Percentiles rank a stretch among this genome's conserved stretches.
Evolutionary conservation across 2,888 invertebrate genomes (phyloP).

Genomic region (Meteorus colon): DNA sequence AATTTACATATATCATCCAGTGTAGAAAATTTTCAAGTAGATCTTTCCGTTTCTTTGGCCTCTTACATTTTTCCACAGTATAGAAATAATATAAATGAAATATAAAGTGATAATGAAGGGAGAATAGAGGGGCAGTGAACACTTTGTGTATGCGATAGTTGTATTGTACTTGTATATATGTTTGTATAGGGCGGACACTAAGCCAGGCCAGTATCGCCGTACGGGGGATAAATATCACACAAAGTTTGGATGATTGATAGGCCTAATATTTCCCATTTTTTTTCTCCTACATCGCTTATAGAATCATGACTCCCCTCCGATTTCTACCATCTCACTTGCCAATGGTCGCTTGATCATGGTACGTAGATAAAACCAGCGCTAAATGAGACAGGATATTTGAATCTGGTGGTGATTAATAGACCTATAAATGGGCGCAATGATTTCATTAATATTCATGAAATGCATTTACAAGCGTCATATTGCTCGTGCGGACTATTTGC

Average conservation of each 20-base stretch:
- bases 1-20: no score
- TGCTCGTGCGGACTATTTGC: not conserved
- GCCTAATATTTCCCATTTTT: constrained; percentile 64
- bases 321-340: not conserved
- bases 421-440: constrained; percentile 70
- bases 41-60: no score
- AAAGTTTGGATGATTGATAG: constrained; percentile 68
- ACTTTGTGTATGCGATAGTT: constrained; percentile 53
- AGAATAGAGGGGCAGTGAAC: constrained; percentile 46
- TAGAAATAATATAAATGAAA: constrained; percentile 59
- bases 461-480: constrained; percentile 11
- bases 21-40: no score
- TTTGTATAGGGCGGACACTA: constrained; percentile 46
- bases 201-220: constrained; percentile 40
- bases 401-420: constrained; percentile 68
- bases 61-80: no score
- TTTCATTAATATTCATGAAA: constrained; percentile 71
- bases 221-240: constrained; percentile 44
- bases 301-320: constrained; percentile 11
- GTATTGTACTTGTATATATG: constrained; percentile 9
- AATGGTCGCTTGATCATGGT: constrained; percentile 36
- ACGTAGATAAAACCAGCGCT: constrained; percentile 65
- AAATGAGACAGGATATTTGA: constrained; percentile 67
- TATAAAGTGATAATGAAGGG: constrained; percentile 56
- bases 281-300: constrained; percentile 13